These are phyloP conservation scores for Solenopsis fugax DNA, from an alignment of 1,140 invertebrate species.

Conservation along the genomic window DNA sequence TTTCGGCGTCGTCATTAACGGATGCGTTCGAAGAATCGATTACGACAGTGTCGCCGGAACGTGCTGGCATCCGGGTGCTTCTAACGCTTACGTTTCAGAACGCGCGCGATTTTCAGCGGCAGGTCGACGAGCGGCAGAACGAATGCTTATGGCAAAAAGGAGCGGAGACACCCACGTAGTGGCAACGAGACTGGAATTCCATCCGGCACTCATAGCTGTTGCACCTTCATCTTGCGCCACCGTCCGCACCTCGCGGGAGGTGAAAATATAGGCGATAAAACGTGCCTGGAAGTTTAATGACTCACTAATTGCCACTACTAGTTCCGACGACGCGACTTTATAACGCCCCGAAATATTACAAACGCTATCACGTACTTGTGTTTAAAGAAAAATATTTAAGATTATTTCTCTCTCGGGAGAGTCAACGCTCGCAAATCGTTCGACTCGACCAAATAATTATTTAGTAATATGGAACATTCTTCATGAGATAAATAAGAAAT, in stretches of 20 bases:
- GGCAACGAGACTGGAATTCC: conserved; percentile 58
- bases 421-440: background rate
- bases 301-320: conserved; percentile 36
- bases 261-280: conserved; percentile 65
- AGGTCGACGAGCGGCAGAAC: conserved; percentile 33
- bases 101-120: conserved; percentile 57
- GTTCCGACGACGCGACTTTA: conserved; percentile 11
- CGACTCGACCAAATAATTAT: background rate
- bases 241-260: conserved; percentile 20
- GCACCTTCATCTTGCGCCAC: conserved; percentile 54
- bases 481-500: background rate
- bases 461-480: background rate
- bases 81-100: conserved; percentile 64
- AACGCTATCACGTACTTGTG: background rate
- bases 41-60: conserved; percentile 73
- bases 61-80: conserved; percentile 76
- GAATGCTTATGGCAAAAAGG: conserved; percentile 67
- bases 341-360: background rate
- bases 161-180: conserved; percentile 60
- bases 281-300: conserved; percentile 48
- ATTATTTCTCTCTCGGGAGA: background rate
- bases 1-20: conserved; percentile 72
- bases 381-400: conserved; percentile 28
- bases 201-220: conserved; percentile 38
- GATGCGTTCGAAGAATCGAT: conserved; percentile 76